These are phyloP conservation scores for Lasioglossum oenotherae DNA, from an alignment of 2,888 invertebrate genomes.

Conservation along the genomic window DNA sequence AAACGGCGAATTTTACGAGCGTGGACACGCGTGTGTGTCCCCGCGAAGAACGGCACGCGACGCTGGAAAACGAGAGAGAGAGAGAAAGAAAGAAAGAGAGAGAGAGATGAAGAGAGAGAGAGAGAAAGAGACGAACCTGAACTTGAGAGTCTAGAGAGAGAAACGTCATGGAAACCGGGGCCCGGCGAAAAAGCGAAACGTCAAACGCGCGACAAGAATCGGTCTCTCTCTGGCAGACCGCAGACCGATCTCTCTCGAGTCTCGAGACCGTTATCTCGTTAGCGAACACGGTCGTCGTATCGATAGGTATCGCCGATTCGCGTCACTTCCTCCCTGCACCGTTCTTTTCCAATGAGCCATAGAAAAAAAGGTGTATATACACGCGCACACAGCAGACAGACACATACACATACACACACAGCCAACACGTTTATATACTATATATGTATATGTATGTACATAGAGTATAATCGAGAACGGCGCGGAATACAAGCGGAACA, in stretches of 20 bases:
- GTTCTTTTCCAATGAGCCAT: slow-evolving; percentile 3
- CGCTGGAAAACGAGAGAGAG: not conserved
- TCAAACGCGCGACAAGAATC: not conserved
- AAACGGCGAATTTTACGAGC: slow-evolving; percentile 37
- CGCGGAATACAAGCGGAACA: slow-evolving; percentile 14
- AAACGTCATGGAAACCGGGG: slow-evolving; percentile 12
- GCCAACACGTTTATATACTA: not conserved
- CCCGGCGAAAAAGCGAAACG: slow-evolving; percentile 9
- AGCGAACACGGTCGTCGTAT: slow-evolving; percentile 12
- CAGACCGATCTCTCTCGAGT: not conserved
- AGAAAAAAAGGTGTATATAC: not conserved
- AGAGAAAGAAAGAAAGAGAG: not conserved
- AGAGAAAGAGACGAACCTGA: not conserved
- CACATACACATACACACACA: not conserved
- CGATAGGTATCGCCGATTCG: slow-evolving; percentile 15
- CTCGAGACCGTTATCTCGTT: slow-evolving; percentile 24
- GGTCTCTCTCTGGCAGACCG: not conserved
- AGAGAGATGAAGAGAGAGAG: not conserved
- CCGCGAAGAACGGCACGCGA: slow-evolving; percentile 15
- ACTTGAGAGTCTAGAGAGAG: not conserved
- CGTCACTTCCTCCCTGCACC: slow-evolving; percentile 13
- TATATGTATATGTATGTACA: not conserved
- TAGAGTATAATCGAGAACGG: slow-evolving; percentile 24
- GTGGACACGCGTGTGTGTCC: not conserved
- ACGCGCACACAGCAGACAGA: not conserved